These are phyloP conservation scores for Syngnathoides biaculeatus DNA, from an alignment of 2,113 vertebrate species.

Conservation along the genomic window DNA sequence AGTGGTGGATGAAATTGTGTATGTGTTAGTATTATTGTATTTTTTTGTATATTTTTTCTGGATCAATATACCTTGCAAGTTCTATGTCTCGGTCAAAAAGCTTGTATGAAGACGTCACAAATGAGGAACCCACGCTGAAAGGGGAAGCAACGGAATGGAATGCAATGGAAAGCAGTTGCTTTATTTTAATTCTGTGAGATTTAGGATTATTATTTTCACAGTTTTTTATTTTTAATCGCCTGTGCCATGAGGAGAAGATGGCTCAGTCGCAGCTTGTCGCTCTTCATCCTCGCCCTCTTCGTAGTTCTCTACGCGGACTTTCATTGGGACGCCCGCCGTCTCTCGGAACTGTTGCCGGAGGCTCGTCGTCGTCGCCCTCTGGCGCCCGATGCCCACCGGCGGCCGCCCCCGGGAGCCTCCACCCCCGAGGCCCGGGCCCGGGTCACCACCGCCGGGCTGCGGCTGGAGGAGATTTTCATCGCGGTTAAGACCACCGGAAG, in stretches of 20 bases:
- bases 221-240: background rate
- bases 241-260: constrained; percentile 52
- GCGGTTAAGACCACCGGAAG: constrained; percentile 84
- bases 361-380: background rate
- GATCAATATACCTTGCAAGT: too few relatives aligned
- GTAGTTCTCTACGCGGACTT: constrained; percentile 64
- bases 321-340: constrained; percentile 44
- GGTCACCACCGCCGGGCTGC: constrained; percentile 15
- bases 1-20: too few relatives aligned
- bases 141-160: too few relatives aligned
- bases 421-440: too few relatives aligned
- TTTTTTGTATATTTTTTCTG: too few relatives aligned
- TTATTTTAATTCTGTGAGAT: background rate
- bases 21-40: too few relatives aligned
- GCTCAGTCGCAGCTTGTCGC: constrained; percentile 44
- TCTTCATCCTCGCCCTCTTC: constrained; percentile 53
- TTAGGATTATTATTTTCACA: background rate
- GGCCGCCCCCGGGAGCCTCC: constrained; percentile 26
- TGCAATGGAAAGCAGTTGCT: background rate
- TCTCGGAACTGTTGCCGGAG: constrained; percentile 4
- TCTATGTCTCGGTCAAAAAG: too few relatives aligned
- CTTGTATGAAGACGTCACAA: background rate
- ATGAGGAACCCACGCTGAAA: constrained; percentile 1
- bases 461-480: constrained; percentile 79
- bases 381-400: constrained; percentile 37